A percentile compares a stretch with the other conserved stretches of the same genome.
These are phyloP conservation scores for Callorhinus ursinus DNA, from an alignment of 2,113 vertebrate species.

Conservation along the genomic window DNA sequence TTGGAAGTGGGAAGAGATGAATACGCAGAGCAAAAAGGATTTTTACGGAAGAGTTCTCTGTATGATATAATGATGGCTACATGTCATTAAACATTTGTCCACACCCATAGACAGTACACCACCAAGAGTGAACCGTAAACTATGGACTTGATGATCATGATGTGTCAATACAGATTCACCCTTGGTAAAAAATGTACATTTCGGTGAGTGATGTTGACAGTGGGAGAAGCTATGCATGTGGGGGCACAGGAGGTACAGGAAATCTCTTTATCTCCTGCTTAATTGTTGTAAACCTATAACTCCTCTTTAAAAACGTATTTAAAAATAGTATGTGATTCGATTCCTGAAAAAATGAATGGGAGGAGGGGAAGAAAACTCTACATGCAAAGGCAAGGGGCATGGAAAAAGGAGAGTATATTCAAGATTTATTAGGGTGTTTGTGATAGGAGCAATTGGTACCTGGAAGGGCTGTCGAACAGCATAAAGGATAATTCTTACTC, in stretches of 20 bases:
- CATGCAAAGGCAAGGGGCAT: neutral
- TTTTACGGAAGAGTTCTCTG: neutral
- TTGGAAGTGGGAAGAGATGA: neutral
- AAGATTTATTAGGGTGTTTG: neutral
- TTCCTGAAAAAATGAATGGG: neutral
- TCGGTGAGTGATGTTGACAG: neutral
- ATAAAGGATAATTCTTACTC: neutral
- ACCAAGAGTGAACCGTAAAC: neutral
- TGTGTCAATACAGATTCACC: neutral
- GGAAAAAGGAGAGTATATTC: neutral
- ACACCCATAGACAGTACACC: neutral
- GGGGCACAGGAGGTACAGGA: neutral
- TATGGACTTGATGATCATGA: neutral
- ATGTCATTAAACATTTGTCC: neutral
- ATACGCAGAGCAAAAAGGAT: neutral
- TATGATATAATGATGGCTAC: neutral
- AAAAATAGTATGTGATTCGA: neutral
- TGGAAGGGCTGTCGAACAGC: neutral
- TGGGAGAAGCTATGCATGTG: neutral
- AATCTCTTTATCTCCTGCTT: neutral
- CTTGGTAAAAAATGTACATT: neutral
- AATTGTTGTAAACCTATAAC: neutral
- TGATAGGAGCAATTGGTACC: neutral
- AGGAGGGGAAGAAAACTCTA: neutral
- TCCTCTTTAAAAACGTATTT: neutral